Evolutionary conservation across 1,140 invertebrate genomes (phyloP).

Genomic region (Brachystomella parvula): DNA sequence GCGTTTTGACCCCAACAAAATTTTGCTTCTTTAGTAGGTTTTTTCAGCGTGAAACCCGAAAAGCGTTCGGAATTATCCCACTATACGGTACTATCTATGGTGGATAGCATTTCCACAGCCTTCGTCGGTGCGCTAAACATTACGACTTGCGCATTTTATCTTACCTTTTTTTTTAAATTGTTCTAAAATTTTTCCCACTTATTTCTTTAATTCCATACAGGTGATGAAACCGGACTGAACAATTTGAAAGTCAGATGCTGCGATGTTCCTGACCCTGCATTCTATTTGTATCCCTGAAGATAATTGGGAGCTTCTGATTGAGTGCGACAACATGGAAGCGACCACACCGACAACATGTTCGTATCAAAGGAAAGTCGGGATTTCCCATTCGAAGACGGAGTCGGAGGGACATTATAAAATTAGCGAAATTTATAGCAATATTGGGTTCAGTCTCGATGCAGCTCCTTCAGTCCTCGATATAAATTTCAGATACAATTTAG

Average conservation of each 20-base stretch:
- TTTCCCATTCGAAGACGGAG: conserved; percentile 9
- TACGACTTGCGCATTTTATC: not conserved
- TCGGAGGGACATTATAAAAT: not conserved
- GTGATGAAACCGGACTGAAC: not conserved
- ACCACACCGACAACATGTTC: conserved; percentile 15
- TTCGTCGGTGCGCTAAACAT: not conserved
- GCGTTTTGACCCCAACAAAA: no score
- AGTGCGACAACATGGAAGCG: conserved; percentile 32
- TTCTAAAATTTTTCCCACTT: not conserved
- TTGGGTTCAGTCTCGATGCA: not conserved
- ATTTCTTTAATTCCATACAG: not conserved
- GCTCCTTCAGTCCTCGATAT: not conserved
- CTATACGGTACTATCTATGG: no score
- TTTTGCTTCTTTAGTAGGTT: no score
- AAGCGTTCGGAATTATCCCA: no score
- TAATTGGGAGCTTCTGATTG: conserved; percentile 24
- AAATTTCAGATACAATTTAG: conserved; percentile 11
- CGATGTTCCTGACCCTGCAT: conserved; percentile 24
- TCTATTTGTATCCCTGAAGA: conserved; percentile 23
- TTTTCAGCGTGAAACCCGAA: no score
- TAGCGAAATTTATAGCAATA: not conserved
- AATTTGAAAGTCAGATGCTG: conserved; percentile 26
- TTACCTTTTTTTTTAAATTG: not conserved
- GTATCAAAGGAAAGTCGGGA: conserved; percentile 20
- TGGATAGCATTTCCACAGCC: not conserved